Percentiles rank a stretch among this genome's conserved stretches.
Conservation (phyloP, 30 jellyfish, hydroid and myxozoan genomes). For the Cassiopea xamachana region DNA sequence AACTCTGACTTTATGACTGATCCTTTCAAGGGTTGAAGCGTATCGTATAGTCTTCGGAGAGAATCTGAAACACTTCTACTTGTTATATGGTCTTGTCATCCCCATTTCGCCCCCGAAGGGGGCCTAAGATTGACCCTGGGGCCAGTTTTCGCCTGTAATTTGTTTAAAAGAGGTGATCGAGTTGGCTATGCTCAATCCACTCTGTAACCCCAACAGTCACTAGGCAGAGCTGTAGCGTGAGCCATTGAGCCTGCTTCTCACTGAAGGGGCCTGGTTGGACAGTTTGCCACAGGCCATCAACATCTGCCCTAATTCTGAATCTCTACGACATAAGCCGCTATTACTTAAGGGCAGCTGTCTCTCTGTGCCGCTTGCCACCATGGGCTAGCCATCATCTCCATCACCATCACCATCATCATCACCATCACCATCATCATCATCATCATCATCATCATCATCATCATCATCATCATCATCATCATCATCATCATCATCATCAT, state of each 20-base stretch:
- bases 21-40: too few relatives aligned
- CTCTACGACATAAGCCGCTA: neutral
- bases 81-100: neutral
- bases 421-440: constrained; percentile 26
- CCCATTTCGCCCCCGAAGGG: neutral
- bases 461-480: constrained; percentile 32
- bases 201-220: neutral
- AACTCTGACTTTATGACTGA: too few relatives aligned
- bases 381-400: neutral
- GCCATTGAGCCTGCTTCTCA: too few relatives aligned
- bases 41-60: neutral
- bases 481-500: constrained; percentile 11
- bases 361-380: neutral
- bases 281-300: neutral
- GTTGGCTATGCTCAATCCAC: too few relatives aligned
- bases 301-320: too few relatives aligned
- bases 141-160: too few relatives aligned
- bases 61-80: neutral
- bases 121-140: too few relatives aligned
- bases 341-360: neutral
- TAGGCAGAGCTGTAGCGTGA: neutral
- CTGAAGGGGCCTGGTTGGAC: too few relatives aligned
- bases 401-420: constrained; percentile 28
- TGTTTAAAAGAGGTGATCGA: too few relatives aligned
- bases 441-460: constrained; percentile 28